Evolutionary conservation across 2,797 vertebrate species (phyloP), one percentile per base, ranked within the genome.

Genomic region (Allobates femoralis): DNA sequence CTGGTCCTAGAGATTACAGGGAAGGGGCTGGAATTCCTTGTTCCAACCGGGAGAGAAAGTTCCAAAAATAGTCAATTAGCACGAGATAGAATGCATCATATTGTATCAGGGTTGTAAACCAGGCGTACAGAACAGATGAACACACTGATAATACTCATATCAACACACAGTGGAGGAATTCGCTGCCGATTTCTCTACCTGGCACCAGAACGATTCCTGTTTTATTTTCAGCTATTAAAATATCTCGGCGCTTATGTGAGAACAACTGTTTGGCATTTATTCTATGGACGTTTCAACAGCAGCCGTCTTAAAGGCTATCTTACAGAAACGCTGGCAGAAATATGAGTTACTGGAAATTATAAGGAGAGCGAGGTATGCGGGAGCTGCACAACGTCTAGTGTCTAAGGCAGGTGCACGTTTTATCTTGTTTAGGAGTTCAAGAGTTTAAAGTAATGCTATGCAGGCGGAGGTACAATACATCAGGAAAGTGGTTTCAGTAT

Each of bases 1-100:
- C 80, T 34, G 41, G 58, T 76, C 53, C 55, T 23, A 21, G 55
- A 81, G 85, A 75, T 86, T 81, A 81, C 28, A 10, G 73, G 64
- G 64, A 77, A 84, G 73, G 73, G 66, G 51, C 21, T 58, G 51
- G 82, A 75, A 76, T 62, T 41, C 41, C 41, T 75, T 12, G 23
- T 84, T 84, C 71, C 71, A 58, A 41, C 64, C 71, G 76, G 73
- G 56, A 62, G 26, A 21, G 69, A 30, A 41, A 41, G 12, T 3
- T 53, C 46, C 6, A 55, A 19, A 79, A 51, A 56, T 30, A 32
- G 53, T 21, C 50, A 56, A 28, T 32, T 5, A 58, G 30, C 37
- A 32, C 51, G 16, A 37, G 28, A 16, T n/a, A 41, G 21, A 56
- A 78, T 58, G 28, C 50, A 60, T 79, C 55, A 8, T 8, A 8